Base-by-base conservation (phyloP, 2,113 vertebrate genomes). In the Elaphurus davidianus region DNA sequence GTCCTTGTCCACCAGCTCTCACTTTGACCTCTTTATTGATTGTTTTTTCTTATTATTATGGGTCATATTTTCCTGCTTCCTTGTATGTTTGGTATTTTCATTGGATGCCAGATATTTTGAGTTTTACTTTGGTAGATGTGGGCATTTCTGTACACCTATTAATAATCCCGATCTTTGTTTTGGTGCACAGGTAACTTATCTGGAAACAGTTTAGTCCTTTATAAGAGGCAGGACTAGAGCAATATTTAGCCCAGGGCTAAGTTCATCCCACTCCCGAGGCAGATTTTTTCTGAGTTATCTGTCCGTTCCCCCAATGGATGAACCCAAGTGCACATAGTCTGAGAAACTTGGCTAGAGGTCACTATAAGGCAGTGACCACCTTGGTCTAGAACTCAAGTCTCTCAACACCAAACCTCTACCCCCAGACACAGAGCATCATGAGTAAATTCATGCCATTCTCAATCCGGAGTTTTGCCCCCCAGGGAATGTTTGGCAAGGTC, bases 311-410 rank as follows among this genome's bases (percentile, higher is more conserved):
- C n/a, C 40, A 25, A 40, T 74, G 36, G 67, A 74, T 40, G 67
- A 8, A 36, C 33, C 7, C 6, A 3, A 4, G 19, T 2, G 3
- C 62, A n/a, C 28, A 9, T 0, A 12, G 83, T 6, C 4, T 5
- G 17, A 55, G 45, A 19, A 16, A 3, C 36, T 16, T 16, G 1
- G 17, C 86, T 27, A 0, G 5, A 21, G 36, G 5, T 13, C 17
- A 1, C n/a, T 5, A 7, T 19, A 1, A 25, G 67, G n/a, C 43
- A 0, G 7, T 15, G 30, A 16, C 28, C 3, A 1, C 33, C n/a
- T 89, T 7, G 30, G 86, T 71, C 79, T 36, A 2, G 59, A 25
- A 8, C n/a, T 54, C 54, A 36, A 2, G 50, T 43, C 43, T 43
- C 50, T 50, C 6, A 3, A 10, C 2, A 36, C 12, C 54, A n/a